These are phyloP conservation scores for Hemichromis elongatus DNA, from an alignment of 2,113 vertebrate species.

Conservation along the genomic window DNA sequence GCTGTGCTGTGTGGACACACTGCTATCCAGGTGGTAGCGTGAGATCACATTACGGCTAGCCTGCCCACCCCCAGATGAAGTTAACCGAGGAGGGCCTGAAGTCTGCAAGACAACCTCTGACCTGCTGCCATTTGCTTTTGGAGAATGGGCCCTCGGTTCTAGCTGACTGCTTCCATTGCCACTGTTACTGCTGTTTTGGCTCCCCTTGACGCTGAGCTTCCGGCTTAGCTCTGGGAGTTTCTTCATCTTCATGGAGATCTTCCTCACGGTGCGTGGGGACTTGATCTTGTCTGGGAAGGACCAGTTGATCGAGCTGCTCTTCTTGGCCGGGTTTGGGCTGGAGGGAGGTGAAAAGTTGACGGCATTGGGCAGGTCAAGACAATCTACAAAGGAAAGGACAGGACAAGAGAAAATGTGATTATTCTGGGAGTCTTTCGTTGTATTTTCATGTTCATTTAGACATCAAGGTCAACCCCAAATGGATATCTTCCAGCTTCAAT, in stretches of 20 bases:
- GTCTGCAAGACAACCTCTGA: conserved; percentile 33
- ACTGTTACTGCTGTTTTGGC: conserved; percentile 67
- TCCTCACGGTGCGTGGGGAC: conserved; percentile 93
- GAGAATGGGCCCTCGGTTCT: conserved; percentile 56
- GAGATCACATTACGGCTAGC: conserved; percentile 95
- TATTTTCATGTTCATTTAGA: background rate
- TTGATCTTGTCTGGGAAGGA: conserved; percentile 97
- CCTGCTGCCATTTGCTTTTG: conserved; percentile 13
- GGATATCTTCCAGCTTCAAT: conserved; percentile 31
- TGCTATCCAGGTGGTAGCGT: conserved; percentile 94
- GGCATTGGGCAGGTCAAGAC: conserved; percentile 41
- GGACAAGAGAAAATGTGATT: background rate
- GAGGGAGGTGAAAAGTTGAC: conserved; percentile 83
- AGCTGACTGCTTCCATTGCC: conserved; percentile 50
- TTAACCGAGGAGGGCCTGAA: conserved; percentile 58
- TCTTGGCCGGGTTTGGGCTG: conserved; percentile 88
- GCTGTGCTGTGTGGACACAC: conserved; percentile 85
- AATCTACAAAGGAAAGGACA: conserved; percentile 54
- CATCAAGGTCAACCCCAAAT: conserved; percentile 30
- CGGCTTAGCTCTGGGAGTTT: conserved; percentile 94
- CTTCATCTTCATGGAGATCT: conserved; percentile 99
- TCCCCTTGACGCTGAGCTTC: conserved; percentile 88
- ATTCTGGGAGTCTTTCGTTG: background rate
- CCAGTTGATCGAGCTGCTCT: conserved; percentile 90
- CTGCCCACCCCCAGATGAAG: conserved; percentile 71